Percentiles rank a stretch among this genome's conserved stretches.
Conservation (phyloP, 2,113 vertebrate species). For the Oreamnos americanus region DNA sequence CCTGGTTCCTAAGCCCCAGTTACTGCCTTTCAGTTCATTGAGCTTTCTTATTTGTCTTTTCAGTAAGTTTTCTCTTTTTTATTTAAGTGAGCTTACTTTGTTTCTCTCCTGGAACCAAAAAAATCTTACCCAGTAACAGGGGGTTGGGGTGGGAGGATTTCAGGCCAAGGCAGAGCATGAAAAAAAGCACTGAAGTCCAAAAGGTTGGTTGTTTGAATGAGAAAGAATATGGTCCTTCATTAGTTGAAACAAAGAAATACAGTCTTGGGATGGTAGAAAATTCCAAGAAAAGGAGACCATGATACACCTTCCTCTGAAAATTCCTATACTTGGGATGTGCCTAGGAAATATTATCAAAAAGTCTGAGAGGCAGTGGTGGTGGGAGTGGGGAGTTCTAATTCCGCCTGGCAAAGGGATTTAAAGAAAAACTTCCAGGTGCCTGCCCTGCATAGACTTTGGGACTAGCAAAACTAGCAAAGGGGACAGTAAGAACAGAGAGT, state of each 20-base stretch:
- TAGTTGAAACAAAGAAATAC: not conserved
- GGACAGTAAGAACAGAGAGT: not conserved
- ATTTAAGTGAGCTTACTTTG: not conserved
- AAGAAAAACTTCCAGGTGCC: not conserved
- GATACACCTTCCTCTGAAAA: slow-evolving; percentile 10
- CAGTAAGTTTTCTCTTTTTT: not conserved
- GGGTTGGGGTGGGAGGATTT: not conserved
- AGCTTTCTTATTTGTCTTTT: not conserved
- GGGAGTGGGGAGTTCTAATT: not conserved
- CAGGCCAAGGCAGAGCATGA: not conserved
- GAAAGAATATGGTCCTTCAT: not conserved
- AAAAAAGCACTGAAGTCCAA: not conserved
- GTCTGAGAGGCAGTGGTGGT: not conserved
- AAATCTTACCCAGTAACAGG: not conserved
- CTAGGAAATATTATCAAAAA: not conserved
- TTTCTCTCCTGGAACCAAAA: slow-evolving; percentile 28
- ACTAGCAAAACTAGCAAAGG: not conserved
- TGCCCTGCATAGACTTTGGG: not conserved
- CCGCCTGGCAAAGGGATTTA: not conserved
- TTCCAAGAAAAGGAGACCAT: not conserved
- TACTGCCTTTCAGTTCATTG: not conserved
- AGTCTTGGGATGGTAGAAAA: not conserved
- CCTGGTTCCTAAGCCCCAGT: not conserved
- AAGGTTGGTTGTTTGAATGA: not conserved
- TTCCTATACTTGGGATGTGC: not conserved